A percentile compares a stretch with the other conserved stretches of the same genome.
Conservation (phyloP, 2,888 invertebrate genomes). For the Spisula solida region DNA sequence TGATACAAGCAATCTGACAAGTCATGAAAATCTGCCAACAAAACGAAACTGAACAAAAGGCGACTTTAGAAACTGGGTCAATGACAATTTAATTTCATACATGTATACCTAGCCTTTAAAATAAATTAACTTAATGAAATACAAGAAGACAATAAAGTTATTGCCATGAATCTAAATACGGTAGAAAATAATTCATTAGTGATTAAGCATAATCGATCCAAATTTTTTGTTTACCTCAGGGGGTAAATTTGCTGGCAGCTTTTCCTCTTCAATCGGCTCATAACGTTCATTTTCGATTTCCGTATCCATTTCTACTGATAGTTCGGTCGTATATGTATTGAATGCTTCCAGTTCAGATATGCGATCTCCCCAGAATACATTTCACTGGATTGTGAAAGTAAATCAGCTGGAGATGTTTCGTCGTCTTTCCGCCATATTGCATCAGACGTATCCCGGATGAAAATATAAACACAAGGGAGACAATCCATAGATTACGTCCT, state of each 20-base stretch:
- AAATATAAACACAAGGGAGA: constrained; percentile 57
- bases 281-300: constrained; percentile 95
- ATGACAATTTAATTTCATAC: constrained; percentile 7
- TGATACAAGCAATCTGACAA: constrained; percentile 12
- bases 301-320: constrained; percentile 87
- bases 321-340: constrained; percentile 66
- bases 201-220: not conserved
- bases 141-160: not conserved
- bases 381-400: constrained; percentile 68
- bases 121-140: not conserved
- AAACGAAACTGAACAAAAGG: constrained; percentile 17
- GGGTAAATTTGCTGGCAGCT: constrained; percentile 82
- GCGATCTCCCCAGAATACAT: constrained; percentile 71
- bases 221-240: constrained; percentile 81
- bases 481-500: constrained; percentile 16
- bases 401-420: constrained; percentile 69
- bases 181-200: no score
- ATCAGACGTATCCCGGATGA: constrained; percentile 65
- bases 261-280: constrained; percentile 89
- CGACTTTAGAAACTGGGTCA: constrained; percentile 17
- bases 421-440: constrained; percentile 69
- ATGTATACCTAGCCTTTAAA: not conserved
- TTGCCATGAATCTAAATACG: no score
- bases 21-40: constrained; percentile 1
- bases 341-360: constrained; percentile 66